Percentiles rank a stretch among this genome's conserved stretches.
Evolutionary conservation across 2,888 invertebrate genomes (phyloP).

Genomic region (Glyphotaelius pellucidus): DNA sequence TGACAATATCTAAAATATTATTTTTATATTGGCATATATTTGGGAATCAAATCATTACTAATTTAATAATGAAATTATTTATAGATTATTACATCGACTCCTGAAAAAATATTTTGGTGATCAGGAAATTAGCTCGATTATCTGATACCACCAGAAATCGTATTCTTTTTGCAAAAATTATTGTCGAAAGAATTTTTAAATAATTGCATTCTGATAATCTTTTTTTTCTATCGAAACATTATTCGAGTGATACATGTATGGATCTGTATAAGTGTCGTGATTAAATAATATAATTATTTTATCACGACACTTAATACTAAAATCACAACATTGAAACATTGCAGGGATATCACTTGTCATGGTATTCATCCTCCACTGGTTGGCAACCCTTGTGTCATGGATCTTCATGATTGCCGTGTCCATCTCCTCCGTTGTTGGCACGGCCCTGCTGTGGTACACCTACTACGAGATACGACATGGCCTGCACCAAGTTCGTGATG

Average conservation of each 20-base stretch:
- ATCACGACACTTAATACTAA: not conserved
- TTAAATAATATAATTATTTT: not conserved
- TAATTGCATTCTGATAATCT: too few species aligned
- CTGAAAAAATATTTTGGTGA: not conserved
- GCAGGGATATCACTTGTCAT: conserved; percentile 89
- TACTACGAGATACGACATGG: conserved; percentile 86
- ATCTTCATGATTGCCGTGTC: conserved; percentile 90
- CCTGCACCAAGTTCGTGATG: conserved; percentile 76
- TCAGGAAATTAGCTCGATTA: not conserved
- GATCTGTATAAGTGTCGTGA: too few species aligned
- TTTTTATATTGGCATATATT: not conserved
- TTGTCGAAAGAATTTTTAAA: too few species aligned
- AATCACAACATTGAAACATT: conserved; percentile 68
- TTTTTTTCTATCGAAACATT: too few species aligned
- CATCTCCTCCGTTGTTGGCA: conserved; percentile 86
- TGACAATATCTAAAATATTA: not conserved
- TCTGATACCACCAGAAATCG: not conserved
- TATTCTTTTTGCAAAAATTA: not conserved
- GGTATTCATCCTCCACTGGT: conserved; percentile 89
- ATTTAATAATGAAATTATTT: not conserved
- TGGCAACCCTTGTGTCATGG: conserved; percentile 91
- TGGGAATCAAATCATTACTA: too few species aligned
- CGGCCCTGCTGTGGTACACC: conserved; percentile 92
- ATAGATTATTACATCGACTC: not conserved
- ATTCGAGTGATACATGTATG: not conserved